phyloP scores from a whole-genome alignment of 2,797 vertebrate genomes.

The Takifugu ocellatus region DNA sequence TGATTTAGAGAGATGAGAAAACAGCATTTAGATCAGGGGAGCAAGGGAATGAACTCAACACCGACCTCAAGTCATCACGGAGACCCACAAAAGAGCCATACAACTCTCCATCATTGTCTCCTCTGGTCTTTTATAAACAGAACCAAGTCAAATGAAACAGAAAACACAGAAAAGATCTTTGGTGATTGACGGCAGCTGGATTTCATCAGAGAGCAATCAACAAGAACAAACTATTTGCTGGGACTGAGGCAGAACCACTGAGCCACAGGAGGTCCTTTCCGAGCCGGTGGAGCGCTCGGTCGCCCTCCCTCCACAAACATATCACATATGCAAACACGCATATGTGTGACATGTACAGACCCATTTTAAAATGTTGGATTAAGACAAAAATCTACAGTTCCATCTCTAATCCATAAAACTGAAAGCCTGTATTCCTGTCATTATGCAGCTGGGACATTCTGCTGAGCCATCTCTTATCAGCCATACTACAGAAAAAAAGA shows the following conservation, averaged over 20 bases:
- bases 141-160: slow-evolving; percentile 61
- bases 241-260: slow-evolving; percentile 28
- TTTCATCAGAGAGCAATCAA: slow-evolving; percentile 47
- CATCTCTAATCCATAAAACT: slow-evolving; percentile 11
- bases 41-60: slow-evolving; percentile 44
- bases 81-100: slow-evolving; percentile 55
- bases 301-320: neutral
- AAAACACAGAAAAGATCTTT: slow-evolving; percentile 59
- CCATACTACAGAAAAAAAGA: slow-evolving; percentile 10
- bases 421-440: slow-evolving; percentile 1
- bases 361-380: slow-evolving; percentile 6
- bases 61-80: slow-evolving; percentile 43
- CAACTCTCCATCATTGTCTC: slow-evolving; percentile 53
- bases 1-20: slow-evolving; percentile 32
- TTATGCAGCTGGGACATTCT: slow-evolving; percentile 14
- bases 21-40: slow-evolving; percentile 43
- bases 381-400: slow-evolving; percentile 14
- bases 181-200: slow-evolving; percentile 51
- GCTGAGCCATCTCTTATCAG: slow-evolving; percentile 11
- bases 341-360: slow-evolving; percentile 14
- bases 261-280: slow-evolving; percentile 39
- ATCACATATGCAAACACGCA: neutral
- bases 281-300: slow-evolving; percentile 4
- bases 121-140: slow-evolving; percentile 54
- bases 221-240: slow-evolving; percentile 55